A percentile compares a stretch with the other conserved stretches of the same genome.
These are phyloP conservation scores for Eristalis intricaria DNA, from an alignment of 2,888 invertebrate genomes.

Conservation along the genomic window DNA sequence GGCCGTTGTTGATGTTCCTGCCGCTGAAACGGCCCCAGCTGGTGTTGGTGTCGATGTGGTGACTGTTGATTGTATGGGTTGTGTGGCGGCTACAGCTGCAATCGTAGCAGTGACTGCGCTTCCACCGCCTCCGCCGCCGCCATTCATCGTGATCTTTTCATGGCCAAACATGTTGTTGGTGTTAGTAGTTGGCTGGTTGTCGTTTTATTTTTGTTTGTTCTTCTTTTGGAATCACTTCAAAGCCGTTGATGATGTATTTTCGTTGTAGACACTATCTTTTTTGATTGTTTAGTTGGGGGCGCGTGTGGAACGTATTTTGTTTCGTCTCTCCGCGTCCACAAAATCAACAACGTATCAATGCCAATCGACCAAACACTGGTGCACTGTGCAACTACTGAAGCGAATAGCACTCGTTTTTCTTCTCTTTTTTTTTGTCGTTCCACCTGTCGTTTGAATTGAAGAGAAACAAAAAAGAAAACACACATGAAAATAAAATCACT, in stretches of 20 bases:
- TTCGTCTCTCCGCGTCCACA: not conserved
- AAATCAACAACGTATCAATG: slow-evolving; percentile 18
- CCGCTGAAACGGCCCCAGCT: slow-evolving; percentile 21
- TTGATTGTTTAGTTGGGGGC: slow-evolving; percentile 4
- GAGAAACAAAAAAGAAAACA: not conserved
- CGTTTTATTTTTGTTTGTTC: not conserved
- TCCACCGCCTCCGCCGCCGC: slow-evolving; percentile 27
- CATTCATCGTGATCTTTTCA: slow-evolving; percentile 66
- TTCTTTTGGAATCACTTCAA: not conserved
- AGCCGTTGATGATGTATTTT: not conserved
- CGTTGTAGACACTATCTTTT: not conserved
- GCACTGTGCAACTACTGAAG: slow-evolving; percentile 37
- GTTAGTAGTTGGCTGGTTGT: no score
- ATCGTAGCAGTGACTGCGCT: slow-evolving; percentile 17
- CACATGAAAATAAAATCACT: slow-evolving; percentile 5
- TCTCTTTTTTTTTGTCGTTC: no score
- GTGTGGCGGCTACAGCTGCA: slow-evolving; percentile 43
- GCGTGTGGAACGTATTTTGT: slow-evolving; percentile 3
- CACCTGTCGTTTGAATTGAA: slow-evolving; percentile 43
- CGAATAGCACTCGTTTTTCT: slow-evolving; percentile 1
- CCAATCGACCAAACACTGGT: slow-evolving; percentile 64
- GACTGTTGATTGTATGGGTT: slow-evolving; percentile 45
- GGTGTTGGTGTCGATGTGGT: slow-evolving; percentile 36
- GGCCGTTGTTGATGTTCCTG: slow-evolving; percentile 19
- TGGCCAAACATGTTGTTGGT: slow-evolving; percentile 57